Conservation (phyloP, 2,113 vertebrate species). For the Plecturocebus donacophilus region DNA sequence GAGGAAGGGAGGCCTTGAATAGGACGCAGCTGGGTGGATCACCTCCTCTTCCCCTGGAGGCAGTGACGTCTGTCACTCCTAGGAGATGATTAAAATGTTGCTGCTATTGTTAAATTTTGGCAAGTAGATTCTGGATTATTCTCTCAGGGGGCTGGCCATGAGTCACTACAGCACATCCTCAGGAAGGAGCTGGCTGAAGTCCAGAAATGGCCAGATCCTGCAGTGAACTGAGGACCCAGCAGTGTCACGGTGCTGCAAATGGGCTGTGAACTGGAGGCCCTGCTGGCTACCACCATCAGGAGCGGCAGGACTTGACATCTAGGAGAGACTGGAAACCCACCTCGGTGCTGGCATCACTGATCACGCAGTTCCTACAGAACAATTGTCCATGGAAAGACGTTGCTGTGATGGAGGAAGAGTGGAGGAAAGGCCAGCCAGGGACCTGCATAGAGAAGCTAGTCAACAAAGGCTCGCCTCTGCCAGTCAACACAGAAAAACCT, state of each 20-base stretch:
- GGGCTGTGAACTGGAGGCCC: background rate
- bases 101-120: constrained; percentile 72
- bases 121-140: constrained; percentile 42
- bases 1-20: constrained; percentile 59
- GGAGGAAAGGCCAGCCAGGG: background rate
- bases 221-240: background rate
- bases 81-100: constrained; percentile 42
- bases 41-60: constrained; percentile 55
- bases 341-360: background rate
- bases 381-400: background rate
- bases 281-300: background rate
- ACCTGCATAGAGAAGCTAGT: background rate
- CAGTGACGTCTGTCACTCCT: constrained; percentile 67
- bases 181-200: constrained; percentile 65
- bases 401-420: fast-evolving
- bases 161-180: constrained; percentile 75
- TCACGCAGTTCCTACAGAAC: background rate
- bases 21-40: constrained; percentile 74
- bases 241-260: background rate
- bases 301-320: background rate
- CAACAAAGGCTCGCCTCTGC: background rate
- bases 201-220: background rate
- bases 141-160: constrained; percentile 38
- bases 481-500: too few relatives aligned
- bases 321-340: background rate